These are phyloP conservation scores for Capitulum mitella DNA, from an alignment of 2,888 invertebrate species.

Conservation along the genomic window DNA sequence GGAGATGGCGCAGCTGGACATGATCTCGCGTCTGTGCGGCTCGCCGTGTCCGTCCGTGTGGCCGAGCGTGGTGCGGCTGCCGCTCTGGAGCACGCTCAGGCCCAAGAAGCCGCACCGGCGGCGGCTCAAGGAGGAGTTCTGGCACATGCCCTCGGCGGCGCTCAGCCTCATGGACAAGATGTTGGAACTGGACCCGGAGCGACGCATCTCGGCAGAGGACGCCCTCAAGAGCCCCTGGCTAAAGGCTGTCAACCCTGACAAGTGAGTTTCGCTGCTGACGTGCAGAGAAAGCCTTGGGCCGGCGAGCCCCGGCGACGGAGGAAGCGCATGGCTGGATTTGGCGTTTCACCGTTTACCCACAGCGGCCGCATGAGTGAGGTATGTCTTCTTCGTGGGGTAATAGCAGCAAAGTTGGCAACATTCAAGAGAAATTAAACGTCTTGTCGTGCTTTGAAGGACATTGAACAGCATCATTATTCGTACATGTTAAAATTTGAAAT, in stretches of 20 bases:
- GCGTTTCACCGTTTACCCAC: no score
- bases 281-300: no score
- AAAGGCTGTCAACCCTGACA: conserved; percentile 78
- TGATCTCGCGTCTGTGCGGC: conserved; percentile 89
- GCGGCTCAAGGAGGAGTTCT: conserved; percentile 83
- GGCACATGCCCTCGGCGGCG: conserved; percentile 73
- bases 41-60: conserved; percentile 93
- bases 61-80: conserved; percentile 90
- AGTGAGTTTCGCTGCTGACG: no score
- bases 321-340: no score
- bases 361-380: no score
- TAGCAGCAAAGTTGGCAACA: no score
- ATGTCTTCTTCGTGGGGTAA: no score
- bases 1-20: conserved; percentile 87
- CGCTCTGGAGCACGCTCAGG: conserved; percentile 82
- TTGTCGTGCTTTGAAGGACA: no score
- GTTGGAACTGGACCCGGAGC: conserved; percentile 91
- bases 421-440: no score
- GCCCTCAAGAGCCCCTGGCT: conserved; percentile 90
- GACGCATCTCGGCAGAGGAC: conserved; percentile 86
- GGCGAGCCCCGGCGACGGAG: no score
- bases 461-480: no score
- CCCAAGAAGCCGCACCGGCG: conserved; percentile 85
- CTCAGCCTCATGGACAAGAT: conserved; percentile 88
- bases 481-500: no score